These are phyloP conservation scores for Sebastes nivosus DNA, from an alignment of 2,797 vertebrate genomes.

Conservation along the genomic window DNA sequence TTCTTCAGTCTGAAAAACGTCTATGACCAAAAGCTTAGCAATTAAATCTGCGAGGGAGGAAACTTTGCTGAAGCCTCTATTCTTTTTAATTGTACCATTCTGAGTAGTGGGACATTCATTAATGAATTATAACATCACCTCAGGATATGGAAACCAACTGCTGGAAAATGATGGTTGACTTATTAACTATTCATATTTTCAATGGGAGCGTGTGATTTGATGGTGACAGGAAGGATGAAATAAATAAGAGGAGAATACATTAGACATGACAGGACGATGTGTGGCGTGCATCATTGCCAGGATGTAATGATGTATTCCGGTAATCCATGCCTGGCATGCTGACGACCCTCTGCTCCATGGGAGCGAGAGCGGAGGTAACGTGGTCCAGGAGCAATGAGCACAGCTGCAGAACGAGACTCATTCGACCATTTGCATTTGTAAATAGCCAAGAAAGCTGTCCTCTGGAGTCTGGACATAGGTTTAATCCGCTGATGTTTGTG, in stretches of 20 bases:
- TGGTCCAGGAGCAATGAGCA: constrained; percentile 17
- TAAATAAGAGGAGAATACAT: constrained; percentile 51
- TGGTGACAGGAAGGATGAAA: constrained; percentile 44
- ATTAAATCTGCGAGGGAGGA: constrained; percentile 26
- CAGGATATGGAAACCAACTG: constrained; percentile 49
- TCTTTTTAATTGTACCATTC: constrained; percentile 54
- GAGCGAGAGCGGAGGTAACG: not conserved
- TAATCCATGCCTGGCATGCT: constrained; percentile 36
- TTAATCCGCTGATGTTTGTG: constrained; percentile 3
- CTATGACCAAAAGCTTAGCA: constrained; percentile 23
- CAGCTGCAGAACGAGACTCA: constrained; percentile 38
- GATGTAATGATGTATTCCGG: constrained; percentile 42
- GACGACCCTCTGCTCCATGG: constrained; percentile 13
- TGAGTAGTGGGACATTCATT: constrained; percentile 50
- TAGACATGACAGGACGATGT: constrained; percentile 44
- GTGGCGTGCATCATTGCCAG: constrained; percentile 19
- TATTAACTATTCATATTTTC: constrained; percentile 73
- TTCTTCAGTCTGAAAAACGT: constrained; percentile 27
- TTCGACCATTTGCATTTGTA: constrained; percentile 35
- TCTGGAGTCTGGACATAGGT: constrained; percentile 12
- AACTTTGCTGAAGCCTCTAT: constrained; percentile 35
- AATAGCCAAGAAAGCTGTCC: constrained; percentile 30
- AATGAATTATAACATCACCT: constrained; percentile 67
- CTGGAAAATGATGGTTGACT: constrained; percentile 46
- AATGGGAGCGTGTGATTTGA: constrained; percentile 41